Percentiles rank a stretch among this genome's conserved stretches.
Evolutionary conservation across 1,140 invertebrate species (phyloP).

Genomic region (Paramacrobiotus metropolitanus): DNA sequence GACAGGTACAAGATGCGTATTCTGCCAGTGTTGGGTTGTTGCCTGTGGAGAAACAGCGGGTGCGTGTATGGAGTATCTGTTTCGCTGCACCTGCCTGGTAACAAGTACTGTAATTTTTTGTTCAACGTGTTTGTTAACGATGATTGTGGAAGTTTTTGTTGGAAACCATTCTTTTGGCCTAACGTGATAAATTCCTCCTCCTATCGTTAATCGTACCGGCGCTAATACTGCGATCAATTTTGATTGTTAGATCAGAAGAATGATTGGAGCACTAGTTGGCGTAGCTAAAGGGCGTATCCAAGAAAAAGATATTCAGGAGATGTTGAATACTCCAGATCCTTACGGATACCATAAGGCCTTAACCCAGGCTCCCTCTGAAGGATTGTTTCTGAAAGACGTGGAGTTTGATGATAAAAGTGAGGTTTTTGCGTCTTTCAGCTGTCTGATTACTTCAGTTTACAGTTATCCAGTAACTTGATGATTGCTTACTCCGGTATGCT

Average conservation of each 20-base stretch:
- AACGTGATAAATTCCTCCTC: too few relatives aligned
- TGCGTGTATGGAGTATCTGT: too few relatives aligned
- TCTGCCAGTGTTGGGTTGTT: constrained; percentile 1
- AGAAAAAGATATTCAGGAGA: constrained; percentile 34
- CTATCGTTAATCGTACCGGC: constrained; percentile 11
- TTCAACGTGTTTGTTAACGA: too few relatives aligned
- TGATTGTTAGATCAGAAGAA: constrained; percentile 39
- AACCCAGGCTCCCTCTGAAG: not conserved
- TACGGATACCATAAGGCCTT: constrained; percentile 25
- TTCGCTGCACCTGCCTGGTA: too few relatives aligned
- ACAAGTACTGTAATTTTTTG: too few relatives aligned
- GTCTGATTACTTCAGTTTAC: too few relatives aligned
- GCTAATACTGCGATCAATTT: constrained; percentile 8
- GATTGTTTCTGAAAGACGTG: not conserved
- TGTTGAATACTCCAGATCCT: constrained; percentile 46
- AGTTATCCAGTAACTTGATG: not conserved
- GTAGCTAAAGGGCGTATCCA: constrained; percentile 32
- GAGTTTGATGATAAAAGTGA: not conserved
- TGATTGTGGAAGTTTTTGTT: too few relatives aligned
- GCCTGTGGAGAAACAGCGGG: constrained; percentile 7
- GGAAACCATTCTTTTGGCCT: too few relatives aligned
- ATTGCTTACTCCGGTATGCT: not conserved
- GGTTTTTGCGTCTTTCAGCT: not conserved
- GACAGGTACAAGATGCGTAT: constrained; percentile 37
- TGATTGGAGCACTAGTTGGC: constrained; percentile 35